A percentile compares a stretch with the other conserved stretches of the same genome.
These are phyloP conservation scores for Aselliscus stoliczkanus DNA, from an alignment of 2,797 vertebrate species.

Conservation along the genomic window DNA sequence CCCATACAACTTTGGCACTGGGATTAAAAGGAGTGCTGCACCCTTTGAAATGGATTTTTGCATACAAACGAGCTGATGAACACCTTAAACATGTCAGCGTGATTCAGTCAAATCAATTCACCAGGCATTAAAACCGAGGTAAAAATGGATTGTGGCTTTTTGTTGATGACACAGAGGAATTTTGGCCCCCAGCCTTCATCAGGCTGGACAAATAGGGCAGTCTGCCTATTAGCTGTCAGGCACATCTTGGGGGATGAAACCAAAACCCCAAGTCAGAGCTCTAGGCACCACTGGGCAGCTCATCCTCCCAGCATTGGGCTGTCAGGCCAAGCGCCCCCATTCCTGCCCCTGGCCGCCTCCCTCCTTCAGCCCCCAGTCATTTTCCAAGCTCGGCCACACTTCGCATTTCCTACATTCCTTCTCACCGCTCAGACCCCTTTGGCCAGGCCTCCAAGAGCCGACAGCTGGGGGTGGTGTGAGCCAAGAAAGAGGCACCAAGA, in stretches of 20 bases:
- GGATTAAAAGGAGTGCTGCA: conserved; percentile 4
- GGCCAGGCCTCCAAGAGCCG: background rate
- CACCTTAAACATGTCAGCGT: conserved; percentile 29
- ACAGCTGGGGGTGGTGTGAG: conserved; percentile 43
- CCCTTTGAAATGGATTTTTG: conserved; percentile 44
- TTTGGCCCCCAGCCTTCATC: conserved; percentile 50
- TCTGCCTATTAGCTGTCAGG: conserved; percentile 24
- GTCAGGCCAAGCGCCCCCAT: background rate
- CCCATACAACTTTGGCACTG: background rate
- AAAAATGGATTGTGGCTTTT: conserved; percentile 61
- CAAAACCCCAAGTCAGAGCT: background rate
- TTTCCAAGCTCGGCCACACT: conserved; percentile 37
- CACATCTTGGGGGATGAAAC: background rate
- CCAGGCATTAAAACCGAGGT: conserved; percentile 28
- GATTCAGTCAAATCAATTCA: conserved; percentile 53
- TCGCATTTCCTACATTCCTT: conserved; percentile 52
- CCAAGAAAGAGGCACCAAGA: conserved; percentile 19
- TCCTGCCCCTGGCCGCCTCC: background rate
- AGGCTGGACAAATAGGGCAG: conserved; percentile 23
- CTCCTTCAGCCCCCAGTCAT: background rate
- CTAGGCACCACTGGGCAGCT: background rate
- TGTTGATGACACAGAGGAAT: conserved; percentile 57
- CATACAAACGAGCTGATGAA: background rate
- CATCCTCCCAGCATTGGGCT: background rate
- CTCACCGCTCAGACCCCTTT: conserved; percentile 28